Percentiles rank a stretch among this genome's conserved stretches.
Evolutionary conservation across 2,797 vertebrate genomes (phyloP).

Genomic region (Mormyrus proboscirostris): DNA sequence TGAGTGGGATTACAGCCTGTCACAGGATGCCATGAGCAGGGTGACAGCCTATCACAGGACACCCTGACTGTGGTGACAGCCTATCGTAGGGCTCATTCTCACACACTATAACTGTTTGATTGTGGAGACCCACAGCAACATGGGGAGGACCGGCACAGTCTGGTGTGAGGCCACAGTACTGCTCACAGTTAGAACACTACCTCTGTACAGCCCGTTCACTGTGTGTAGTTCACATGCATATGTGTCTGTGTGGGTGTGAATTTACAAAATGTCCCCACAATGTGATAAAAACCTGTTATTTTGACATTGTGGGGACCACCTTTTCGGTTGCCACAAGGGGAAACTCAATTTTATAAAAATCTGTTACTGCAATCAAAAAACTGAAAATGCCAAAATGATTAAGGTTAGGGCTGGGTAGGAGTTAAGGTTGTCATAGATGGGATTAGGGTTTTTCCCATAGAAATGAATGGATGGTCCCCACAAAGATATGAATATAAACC

Average conservation of each 20-base stretch:
- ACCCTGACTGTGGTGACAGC: not conserved
- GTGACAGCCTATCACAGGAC: no score
- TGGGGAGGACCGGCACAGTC: not conserved
- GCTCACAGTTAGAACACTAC: not conserved
- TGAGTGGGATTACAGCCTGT: no score
- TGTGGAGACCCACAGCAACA: not conserved
- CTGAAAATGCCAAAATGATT: not conserved
- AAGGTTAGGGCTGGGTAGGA: not conserved
- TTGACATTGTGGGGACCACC: not conserved
- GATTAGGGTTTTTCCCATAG: not conserved
- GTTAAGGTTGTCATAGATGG: not conserved
- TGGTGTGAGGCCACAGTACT: not conserved
- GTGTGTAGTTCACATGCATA: not conserved
- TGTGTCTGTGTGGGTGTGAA: not conserved
- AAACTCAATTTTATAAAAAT: not conserved
- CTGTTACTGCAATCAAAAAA: not conserved
- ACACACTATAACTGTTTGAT: not conserved
- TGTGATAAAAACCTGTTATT: not conserved
- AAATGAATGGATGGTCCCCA: not conserved
- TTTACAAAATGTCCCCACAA: not conserved
- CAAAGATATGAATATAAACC: not conserved
- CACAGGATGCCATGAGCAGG: no score
- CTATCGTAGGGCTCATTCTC: not conserved
- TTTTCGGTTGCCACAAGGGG: not conserved
- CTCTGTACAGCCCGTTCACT: not conserved